A percentile compares a stretch with the other conserved stretches of the same genome.
phyloP scores from a whole-genome alignment of 2,797 vertebrate genomes.

The Aratinga solstitialis region DNA sequence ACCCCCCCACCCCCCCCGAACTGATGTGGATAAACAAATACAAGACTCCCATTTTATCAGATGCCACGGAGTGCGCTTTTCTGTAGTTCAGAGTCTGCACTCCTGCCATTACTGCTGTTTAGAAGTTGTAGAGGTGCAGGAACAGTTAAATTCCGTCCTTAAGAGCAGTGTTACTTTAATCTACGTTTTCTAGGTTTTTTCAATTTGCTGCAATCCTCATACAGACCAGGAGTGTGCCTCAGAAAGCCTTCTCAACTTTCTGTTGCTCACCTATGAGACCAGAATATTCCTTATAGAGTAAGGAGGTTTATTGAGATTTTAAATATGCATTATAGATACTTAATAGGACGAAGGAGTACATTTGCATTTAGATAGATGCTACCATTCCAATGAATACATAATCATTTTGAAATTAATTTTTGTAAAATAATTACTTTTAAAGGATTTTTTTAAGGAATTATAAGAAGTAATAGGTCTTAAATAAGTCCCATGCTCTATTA shows the following conservation, averaged over 20 bases:
- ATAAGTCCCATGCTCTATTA: neutral
- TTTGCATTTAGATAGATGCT: slow-evolving; percentile 34
- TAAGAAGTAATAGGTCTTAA: neutral
- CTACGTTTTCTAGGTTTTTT: neutral
- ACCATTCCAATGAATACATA: neutral
- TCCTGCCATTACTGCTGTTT: neutral
- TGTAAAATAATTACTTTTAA: neutral
- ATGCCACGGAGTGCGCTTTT: neutral
- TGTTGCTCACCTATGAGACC: neutral
- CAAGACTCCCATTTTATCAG: neutral
- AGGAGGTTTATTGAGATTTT: neutral
- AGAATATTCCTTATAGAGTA: neutral
- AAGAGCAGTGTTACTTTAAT: neutral
- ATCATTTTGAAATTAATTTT: neutral
- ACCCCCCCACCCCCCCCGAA: neutral
- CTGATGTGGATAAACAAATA: neutral
- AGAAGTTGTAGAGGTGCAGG: neutral
- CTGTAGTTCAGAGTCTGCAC: neutral
- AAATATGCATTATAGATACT: neutral
- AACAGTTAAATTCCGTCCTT: neutral
- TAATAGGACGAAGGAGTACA: neutral
- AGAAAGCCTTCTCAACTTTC: neutral
- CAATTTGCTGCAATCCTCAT: neutral
- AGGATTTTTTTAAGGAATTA: neutral
- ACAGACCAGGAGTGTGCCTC: neutral